Conservation (phyloP, 2,797 vertebrate species). For the Mormyrus hasselquistii region DNA sequence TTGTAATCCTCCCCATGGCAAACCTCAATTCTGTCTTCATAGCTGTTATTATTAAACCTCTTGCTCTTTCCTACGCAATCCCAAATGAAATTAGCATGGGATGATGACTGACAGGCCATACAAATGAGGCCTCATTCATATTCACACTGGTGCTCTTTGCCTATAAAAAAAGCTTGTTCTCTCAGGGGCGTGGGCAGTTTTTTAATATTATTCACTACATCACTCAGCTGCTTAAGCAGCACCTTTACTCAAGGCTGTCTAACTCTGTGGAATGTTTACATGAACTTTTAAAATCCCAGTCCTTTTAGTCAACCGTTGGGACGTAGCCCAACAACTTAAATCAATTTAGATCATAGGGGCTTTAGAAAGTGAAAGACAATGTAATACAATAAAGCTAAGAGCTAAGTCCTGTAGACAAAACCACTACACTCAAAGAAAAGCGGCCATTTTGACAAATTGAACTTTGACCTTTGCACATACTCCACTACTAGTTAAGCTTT, state of each 20-base stretch:
- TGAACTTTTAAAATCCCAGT: neutral
- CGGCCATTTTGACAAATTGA: neutral
- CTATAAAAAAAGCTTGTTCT: neutral
- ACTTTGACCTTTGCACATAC: conserved; percentile 32
- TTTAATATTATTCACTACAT: neutral
- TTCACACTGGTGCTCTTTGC: neutral
- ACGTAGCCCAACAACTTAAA: neutral
- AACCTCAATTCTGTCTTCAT: neutral
- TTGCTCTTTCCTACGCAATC: conserved; percentile 7
- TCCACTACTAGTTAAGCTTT: conserved; percentile 29
- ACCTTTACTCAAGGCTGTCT: neutral
- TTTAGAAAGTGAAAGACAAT: neutral
- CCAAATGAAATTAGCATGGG: neutral
- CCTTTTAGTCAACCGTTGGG: neutral
- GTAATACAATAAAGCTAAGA: neutral
- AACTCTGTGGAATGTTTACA: neutral
- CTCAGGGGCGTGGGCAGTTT: neutral
- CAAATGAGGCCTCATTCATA: conserved; percentile 6
- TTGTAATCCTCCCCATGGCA: neutral
- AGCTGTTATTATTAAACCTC: neutral
- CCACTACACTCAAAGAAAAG: neutral
- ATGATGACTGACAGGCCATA: neutral
- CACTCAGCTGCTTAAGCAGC: neutral
- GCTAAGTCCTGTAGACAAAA: neutral
- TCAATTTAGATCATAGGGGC: neutral